Percentiles rank a stretch among this genome's conserved stretches.
These are phyloP conservation scores for Spea hammondii DNA, from an alignment of 2,797 vertebrate genomes.

Conservation along the genomic window DNA sequence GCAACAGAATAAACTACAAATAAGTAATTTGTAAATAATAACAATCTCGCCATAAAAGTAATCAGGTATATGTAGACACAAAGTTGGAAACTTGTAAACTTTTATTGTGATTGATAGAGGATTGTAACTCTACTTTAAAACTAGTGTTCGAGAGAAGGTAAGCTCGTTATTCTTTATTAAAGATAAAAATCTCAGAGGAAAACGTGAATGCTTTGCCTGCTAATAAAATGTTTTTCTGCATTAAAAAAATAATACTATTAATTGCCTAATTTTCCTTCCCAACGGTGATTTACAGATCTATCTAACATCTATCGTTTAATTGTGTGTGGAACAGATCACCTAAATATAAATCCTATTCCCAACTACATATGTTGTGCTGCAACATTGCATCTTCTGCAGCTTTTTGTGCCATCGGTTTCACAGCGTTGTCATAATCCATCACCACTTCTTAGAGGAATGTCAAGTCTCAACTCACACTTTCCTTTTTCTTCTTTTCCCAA, in stretches of 20 bases:
- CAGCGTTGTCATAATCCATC: conserved; percentile 42
- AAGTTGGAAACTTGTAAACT: too few relatives aligned
- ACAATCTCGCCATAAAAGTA: too few relatives aligned
- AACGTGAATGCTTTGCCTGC: not conserved
- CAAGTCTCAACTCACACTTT: conserved; percentile 14
- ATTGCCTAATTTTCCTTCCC: not conserved
- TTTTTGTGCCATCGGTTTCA: conserved; percentile 5
- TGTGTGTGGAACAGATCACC: conserved; percentile 17
- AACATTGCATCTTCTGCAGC: conserved; percentile 2
- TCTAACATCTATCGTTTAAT: not conserved
- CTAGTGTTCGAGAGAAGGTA: not conserved
- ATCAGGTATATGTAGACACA: too few relatives aligned
- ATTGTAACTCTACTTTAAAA: not conserved
- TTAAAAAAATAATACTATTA: conserved; percentile 3
- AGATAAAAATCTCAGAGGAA: not conserved
- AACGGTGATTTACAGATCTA: not conserved
- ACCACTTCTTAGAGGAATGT: conserved; percentile 18
- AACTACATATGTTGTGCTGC: conserved; percentile 16
- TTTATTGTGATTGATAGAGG: not conserved
- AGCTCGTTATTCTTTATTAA: not conserved
- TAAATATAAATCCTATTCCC: conserved; percentile 24
- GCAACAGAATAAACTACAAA: too few relatives aligned
- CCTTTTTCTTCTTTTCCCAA: not conserved
- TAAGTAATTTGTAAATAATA: too few relatives aligned
- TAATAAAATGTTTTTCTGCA: not conserved